These are phyloP conservation scores for Priocnemis perturbator DNA, from an alignment of 2,888 invertebrate species.

Conservation along the genomic window DNA sequence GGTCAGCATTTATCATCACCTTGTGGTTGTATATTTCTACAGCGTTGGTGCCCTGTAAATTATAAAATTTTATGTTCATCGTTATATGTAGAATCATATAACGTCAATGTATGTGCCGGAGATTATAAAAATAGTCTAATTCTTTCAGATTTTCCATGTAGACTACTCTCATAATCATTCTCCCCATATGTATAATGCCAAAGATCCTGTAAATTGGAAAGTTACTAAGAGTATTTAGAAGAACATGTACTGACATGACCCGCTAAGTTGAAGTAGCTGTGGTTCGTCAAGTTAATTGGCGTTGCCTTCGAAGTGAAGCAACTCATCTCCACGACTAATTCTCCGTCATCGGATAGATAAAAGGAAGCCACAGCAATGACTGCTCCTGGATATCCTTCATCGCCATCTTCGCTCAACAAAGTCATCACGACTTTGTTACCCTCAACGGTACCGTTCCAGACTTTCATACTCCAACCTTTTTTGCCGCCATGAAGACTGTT, in stretches of 20 bases:
- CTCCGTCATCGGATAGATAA: conserved; percentile 84
- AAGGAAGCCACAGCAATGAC: conserved; percentile 84
- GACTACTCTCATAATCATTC: no score
- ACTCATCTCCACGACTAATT: conserved; percentile 84
- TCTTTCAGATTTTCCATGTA: no score
- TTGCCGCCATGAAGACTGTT: conserved; percentile 90
- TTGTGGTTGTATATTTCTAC: conserved; percentile 82
- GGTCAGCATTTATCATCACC: conserved; percentile 85
- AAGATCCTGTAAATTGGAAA: neutral
- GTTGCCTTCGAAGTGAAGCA: conserved; percentile 88
- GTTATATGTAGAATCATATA: neutral
- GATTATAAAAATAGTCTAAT: no score
- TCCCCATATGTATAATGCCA: no score
- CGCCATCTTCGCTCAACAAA: conserved; percentile 85
- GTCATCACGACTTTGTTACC: conserved; percentile 80
- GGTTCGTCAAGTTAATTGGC: conserved; percentile 90
- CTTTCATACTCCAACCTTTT: conserved; percentile 86
- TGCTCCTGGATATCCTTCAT: conserved; percentile 94
- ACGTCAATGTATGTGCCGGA: neutral
- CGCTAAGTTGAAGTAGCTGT: conserved; percentile 93
- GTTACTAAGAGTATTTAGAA: no score
- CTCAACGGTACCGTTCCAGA: conserved; percentile 66
- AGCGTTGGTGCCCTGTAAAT: conserved; percentile 79
- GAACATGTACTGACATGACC: conserved; percentile 83
- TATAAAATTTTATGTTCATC: conserved; percentile 13